Conservation (phyloP, 2,888 invertebrate species). For the Thumatha senex region DNA sequence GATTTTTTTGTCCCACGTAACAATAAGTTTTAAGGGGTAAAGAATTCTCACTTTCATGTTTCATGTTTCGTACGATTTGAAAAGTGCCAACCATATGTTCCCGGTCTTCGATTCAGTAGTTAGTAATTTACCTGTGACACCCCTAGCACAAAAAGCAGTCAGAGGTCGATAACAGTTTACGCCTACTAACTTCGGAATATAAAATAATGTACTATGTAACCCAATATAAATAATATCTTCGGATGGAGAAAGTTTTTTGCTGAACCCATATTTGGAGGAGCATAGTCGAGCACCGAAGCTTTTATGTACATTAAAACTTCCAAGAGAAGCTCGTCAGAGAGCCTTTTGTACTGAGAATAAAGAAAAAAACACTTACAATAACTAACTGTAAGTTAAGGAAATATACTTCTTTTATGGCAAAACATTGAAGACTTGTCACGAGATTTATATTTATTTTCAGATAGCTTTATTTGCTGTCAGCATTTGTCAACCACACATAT, state of each 20-base stretch:
- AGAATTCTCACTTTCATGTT: too few species aligned
- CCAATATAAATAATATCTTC: constrained; percentile 15
- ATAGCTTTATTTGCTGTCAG: too few species aligned
- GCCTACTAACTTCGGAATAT: neutral
- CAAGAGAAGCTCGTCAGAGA: constrained; percentile 23
- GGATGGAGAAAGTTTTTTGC: constrained; percentile 30
- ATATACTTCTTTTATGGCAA: neutral
- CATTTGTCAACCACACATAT: too few species aligned
- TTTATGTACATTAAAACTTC: constrained; percentile 64
- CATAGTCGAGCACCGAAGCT: constrained; percentile 44
- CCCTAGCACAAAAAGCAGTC: neutral
- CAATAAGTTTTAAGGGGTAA: too few species aligned
- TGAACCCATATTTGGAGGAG: constrained; percentile 38
- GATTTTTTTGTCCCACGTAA: too few species aligned
- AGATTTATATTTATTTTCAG: too few species aligned
- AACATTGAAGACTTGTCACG: too few species aligned
- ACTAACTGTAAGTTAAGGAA: constrained; percentile 16
- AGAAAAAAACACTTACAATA: constrained; percentile 31
- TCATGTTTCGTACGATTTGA: too few species aligned
- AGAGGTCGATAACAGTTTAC: neutral
- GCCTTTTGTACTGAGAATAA: constrained; percentile 28
- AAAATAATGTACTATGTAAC: neutral
- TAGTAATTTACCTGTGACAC: too few species aligned
- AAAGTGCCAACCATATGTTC: too few species aligned
- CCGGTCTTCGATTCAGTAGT: too few species aligned